A percentile compares a stretch with the other conserved stretches of the same genome.
These are phyloP conservation scores for Coecobrya sp. DNA, from an alignment of 2,888 invertebrate species.

Conservation along the genomic window DNA sequence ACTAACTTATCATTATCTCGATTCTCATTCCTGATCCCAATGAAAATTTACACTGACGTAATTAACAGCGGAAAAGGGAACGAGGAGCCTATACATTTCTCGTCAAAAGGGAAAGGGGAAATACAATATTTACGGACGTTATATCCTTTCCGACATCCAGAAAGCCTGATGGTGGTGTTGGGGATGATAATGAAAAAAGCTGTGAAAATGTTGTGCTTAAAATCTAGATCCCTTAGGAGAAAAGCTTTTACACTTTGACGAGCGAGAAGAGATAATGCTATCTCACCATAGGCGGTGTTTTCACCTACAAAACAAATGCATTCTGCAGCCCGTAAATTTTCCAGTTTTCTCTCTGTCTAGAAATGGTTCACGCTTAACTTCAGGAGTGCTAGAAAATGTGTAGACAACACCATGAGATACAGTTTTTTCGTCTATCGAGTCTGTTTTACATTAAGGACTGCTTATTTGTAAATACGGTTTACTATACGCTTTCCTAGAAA, in stretches of 20 bases:
- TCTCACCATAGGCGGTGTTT: neutral
- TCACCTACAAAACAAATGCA: neutral
- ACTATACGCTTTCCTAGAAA: neutral
- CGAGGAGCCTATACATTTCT: neutral
- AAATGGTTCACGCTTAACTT: neutral
- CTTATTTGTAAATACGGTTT: neutral
- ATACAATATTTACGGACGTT: too few species aligned
- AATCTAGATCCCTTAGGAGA: slow-evolving; percentile 38
- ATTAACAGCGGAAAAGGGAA: neutral
- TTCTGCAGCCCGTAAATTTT: neutral
- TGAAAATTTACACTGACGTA: neutral
- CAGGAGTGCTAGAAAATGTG: neutral
- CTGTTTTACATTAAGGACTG: neutral
- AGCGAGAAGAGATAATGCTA: slow-evolving; percentile 17
- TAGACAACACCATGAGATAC: neutral
- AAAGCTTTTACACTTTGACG: slow-evolving; percentile 30
- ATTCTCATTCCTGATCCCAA: neutral
- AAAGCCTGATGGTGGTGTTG: neutral
- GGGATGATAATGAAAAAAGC: slow-evolving; percentile 23
- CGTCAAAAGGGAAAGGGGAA: neutral
- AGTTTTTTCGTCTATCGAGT: neutral
- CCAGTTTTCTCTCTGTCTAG: neutral
- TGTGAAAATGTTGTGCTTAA: slow-evolving; percentile 32
- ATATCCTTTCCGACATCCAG: too few species aligned
- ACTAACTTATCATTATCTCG: neutral